A percentile compares a stretch with the other conserved stretches of the same genome.
Evolutionary conservation across 2,797 vertebrate genomes (phyloP).

Genomic region (Gymnoscopelus microlampas): DNA sequence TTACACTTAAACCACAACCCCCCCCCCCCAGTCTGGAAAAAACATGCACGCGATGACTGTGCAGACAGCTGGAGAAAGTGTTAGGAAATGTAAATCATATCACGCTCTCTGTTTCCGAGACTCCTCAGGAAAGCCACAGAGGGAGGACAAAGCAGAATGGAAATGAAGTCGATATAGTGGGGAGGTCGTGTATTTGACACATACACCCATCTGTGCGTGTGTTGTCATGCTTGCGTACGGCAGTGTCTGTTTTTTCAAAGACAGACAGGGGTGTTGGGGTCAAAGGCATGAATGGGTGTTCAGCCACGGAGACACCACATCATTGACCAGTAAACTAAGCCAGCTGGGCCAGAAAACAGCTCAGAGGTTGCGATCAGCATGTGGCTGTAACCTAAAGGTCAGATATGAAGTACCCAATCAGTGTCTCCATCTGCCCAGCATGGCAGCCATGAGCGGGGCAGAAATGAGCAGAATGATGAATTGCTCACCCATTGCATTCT

Average conservation of each 20-base stretch:
- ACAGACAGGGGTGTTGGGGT: constrained; percentile 16
- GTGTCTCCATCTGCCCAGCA: constrained; percentile 40
- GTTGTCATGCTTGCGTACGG: background rate
- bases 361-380: constrained; percentile 52
- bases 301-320: constrained; percentile 37
- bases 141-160: constrained; percentile 29
- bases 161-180: constrained; percentile 22
- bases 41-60: constrained; percentile 44
- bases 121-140: constrained; percentile 20
- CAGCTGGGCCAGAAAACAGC: constrained; percentile 59
- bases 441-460: constrained; percentile 12
- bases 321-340: constrained; percentile 52
- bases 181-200: background rate
- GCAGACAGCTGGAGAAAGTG: constrained; percentile 54
- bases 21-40: constrained; percentile 1
- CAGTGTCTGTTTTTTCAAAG: constrained; percentile 14
- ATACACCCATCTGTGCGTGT: background rate
- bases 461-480: background rate
- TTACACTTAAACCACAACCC: constrained; percentile 61
- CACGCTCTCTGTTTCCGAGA: constrained; percentile 49
- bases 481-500: background rate
- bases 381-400: constrained; percentile 34
- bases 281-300: constrained; percentile 42
- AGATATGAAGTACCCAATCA: constrained; percentile 48
- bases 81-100: constrained; percentile 60